These are phyloP conservation scores for Hirudinaria manillensis DNA, from an alignment of 2,888 invertebrate species.

Conservation along the genomic window DNA sequence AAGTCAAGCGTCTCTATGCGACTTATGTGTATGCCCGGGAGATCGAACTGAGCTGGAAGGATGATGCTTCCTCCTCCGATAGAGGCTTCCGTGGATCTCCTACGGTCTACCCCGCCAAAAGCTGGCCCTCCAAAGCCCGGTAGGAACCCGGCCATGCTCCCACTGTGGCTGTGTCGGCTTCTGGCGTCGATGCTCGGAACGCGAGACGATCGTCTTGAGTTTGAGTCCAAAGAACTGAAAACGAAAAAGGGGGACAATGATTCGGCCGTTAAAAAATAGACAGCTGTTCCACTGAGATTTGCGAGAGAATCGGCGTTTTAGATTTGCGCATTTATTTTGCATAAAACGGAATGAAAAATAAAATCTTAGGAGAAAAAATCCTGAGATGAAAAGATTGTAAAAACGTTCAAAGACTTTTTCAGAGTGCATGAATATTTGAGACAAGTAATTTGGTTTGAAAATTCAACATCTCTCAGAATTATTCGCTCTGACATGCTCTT, in stretches of 20 bases:
- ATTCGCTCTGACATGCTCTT: too few species aligned
- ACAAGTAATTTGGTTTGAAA: too few species aligned
- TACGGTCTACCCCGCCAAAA: slow-evolving; percentile 12
- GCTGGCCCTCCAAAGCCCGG: background rate
- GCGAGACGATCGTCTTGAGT: slow-evolving; percentile 32
- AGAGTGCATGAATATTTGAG: too few species aligned
- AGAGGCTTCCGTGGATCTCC: slow-evolving; percentile 31
- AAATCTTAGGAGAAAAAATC: too few species aligned
- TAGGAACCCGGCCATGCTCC: slow-evolving; percentile 19
- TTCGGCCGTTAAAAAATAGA: background rate
- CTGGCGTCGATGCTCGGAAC: slow-evolving; percentile 28
- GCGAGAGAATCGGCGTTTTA: too few species aligned
- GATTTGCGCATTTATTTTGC: too few species aligned
- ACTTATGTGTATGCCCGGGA: slow-evolving; percentile 40
- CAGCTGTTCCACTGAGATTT: background rate
- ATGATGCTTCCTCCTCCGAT: slow-evolving; percentile 26
- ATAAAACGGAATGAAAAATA: too few species aligned
- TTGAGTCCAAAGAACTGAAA: slow-evolving; percentile 34
- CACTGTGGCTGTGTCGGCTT: slow-evolving; percentile 33
- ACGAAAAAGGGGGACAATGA: background rate
- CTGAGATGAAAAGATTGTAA: too few species aligned
- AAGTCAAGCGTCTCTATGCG: slow-evolving; percentile 40
- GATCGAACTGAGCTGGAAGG: slow-evolving; percentile 31
- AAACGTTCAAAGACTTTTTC: too few species aligned
- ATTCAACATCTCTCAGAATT: too few species aligned